A percentile compares a stretch with the other conserved stretches of the same genome.
phyloP scores from a whole-genome alignment of 2,888 invertebrate species.

The Polydrusus cervinus region DNA sequence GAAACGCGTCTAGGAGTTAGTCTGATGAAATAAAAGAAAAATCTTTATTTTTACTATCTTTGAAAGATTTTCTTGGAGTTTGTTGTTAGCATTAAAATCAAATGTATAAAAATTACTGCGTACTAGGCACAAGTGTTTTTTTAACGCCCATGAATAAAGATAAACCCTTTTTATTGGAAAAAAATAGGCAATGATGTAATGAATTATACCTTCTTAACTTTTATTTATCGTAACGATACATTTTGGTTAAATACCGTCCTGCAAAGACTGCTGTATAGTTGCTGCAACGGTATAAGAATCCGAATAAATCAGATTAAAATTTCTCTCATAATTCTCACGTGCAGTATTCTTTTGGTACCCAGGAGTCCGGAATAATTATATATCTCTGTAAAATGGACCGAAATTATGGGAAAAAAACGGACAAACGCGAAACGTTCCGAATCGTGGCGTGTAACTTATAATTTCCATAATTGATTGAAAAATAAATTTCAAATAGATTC shows the following conservation, averaged over 20 bases:
- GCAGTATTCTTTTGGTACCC: slow-evolving; percentile 44
- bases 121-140: too few species aligned
- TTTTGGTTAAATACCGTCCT: neutral
- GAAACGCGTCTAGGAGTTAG: too few species aligned
- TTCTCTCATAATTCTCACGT: slow-evolving; percentile 40
- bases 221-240: neutral
- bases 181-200: too few species aligned
- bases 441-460: slow-evolving; percentile 12
- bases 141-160: too few species aligned
- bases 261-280: slow-evolving; percentile 17
- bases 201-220: too few species aligned
- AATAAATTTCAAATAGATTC: slow-evolving; percentile 16
- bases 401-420: slow-evolving; percentile 46
- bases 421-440: slow-evolving; percentile 13
- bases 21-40: too few species aligned
- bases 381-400: slow-evolving; percentile 35
- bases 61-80: too few species aligned
- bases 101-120: too few species aligned
- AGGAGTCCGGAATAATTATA: slow-evolving; percentile 34
- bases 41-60: too few species aligned
- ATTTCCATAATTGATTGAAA: slow-evolving; percentile 1
- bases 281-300: slow-evolving; percentile 43
- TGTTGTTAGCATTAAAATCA: too few species aligned
- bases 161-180: too few species aligned
- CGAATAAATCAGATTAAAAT: slow-evolving; percentile 37